phyloP scores from a whole-genome alignment of 2,113 vertebrate genomes.

The Brachionichthys hirsutus region DNA sequence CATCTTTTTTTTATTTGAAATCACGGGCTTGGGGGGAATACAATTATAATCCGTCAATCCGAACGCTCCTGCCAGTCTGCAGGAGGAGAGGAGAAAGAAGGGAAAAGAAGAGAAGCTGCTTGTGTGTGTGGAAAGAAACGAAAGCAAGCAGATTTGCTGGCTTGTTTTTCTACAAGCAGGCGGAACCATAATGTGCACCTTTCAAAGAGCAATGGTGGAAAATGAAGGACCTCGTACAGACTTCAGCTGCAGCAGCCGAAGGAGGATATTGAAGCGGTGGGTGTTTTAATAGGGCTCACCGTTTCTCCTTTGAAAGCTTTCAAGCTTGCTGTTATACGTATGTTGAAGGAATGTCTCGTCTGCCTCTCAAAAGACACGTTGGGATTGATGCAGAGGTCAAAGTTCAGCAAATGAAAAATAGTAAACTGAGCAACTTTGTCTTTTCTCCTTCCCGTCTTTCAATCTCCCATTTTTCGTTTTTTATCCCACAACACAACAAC shows the following conservation, averaged over 20 bases:
- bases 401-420: slow-evolving; percentile 15
- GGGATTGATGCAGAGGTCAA: slow-evolving; percentile 7
- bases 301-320: slow-evolving; percentile 36
- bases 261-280: slow-evolving; percentile 32
- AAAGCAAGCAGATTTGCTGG: slow-evolving; percentile 34
- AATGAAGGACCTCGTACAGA: slow-evolving; percentile 42
- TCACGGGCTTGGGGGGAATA: background rate
- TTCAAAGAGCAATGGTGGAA: slow-evolving; percentile 47
- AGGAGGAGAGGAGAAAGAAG: background rate
- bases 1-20: slow-evolving; percentile 11
- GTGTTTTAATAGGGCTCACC: slow-evolving; percentile 28
- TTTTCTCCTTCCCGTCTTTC: background rate
- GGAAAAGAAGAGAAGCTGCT: slow-evolving; percentile 1
- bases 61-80: background rate
- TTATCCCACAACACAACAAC: slow-evolving; percentile 8
- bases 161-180: slow-evolving; percentile 44
- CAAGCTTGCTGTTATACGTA: slow-evolving; percentile 23
- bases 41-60: slow-evolving; percentile 26
- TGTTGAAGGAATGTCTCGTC: slow-evolving; percentile 23
- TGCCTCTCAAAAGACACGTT: slow-evolving; percentile 35
- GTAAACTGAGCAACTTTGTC: background rate
- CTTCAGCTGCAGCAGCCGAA: slow-evolving; percentile 33
- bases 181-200: slow-evolving; percentile 46
- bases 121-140: slow-evolving; percentile 37
- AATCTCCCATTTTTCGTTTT: background rate